Evolutionary conservation across 2,888 invertebrate species (phyloP), one percentile per base, ranked within the genome.

Genomic region (Agrochola lychnidis): DNA sequence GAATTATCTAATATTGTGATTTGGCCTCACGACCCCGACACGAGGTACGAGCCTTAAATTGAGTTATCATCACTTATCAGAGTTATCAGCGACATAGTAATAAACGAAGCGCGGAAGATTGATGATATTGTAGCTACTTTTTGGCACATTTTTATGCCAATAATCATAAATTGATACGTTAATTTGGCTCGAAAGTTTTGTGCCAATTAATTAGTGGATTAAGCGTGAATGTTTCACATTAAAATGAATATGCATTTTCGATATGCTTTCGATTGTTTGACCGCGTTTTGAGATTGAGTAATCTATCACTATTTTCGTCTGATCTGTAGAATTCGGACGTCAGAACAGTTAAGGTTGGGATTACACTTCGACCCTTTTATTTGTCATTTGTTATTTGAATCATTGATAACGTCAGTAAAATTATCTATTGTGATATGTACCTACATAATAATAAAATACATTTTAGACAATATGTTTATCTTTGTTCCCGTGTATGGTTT

Each of bases 211-310:
- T 71, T 63, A 45, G 7, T 56, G 7, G 22, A 22, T 25, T 22
- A 70, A 36, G 73, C 73, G 83, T 83, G 83, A 59, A 59, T 67
- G 48, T 59, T 57, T 59, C 57, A 45, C 45, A 63, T 81, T 61
- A 25, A 61, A 71, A 83, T 36, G 22, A 61, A 40, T 36, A 30
- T 53, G 40, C 68, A 48, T 48, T 51, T 71, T 79, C 40, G 71
- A 42, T 62, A 75, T 67, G 71, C 71, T 80, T 84, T 82, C 84
- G 45, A 75, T 82, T 70, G 57, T 75, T 67, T 45, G 64, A 74
- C 48, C 64, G 64, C 42, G 70, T 68, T 78, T 45, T 51, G 10
- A 9, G 9, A 51, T 51, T 61, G 40, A 61, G 53, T 82, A 56
- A 81, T 80, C 51, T 51, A 72, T 71, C n/a, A 77, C 62, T 70